Conservation (phyloP, 2,113 vertebrate species). For the Tenrec ecaudatus region DNA sequence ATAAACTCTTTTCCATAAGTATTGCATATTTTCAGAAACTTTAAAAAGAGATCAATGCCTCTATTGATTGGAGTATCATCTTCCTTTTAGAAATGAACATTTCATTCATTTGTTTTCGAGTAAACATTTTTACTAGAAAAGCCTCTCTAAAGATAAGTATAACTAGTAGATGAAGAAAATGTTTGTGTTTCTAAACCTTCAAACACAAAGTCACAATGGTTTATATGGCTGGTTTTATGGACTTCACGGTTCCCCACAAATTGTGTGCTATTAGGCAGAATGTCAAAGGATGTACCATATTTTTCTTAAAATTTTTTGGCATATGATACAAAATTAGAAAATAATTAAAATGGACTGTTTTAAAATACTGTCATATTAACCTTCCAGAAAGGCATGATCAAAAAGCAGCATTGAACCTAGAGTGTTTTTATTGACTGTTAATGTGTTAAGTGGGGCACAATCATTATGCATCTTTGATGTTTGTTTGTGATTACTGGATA, state of each 20-base stretch:
- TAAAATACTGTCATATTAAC: conserved; percentile 67
- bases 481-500: background rate
- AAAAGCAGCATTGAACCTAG: conserved; percentile 62
- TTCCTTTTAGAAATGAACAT: conserved; percentile 42
- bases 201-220: conserved; percentile 52
- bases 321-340: conserved; percentile 67
- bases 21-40: conserved; percentile 25
- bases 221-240: conserved; percentile 9
- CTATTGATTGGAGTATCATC: background rate
- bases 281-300: background rate
- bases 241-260: background rate
- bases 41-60: conserved; percentile 30
- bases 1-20: conserved; percentile 15
- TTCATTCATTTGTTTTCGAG: conserved; percentile 8
- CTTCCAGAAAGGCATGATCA: conserved; percentile 59
- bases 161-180: background rate
- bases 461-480: background rate
- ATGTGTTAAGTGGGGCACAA: conserved; percentile 33
- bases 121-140: conserved; percentile 42
- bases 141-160: conserved; percentile 46
- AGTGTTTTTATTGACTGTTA: conserved; percentile 55
- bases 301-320: conserved; percentile 65
- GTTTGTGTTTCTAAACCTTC: conserved; percentile 40
- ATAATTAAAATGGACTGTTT: conserved; percentile 6
- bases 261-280: background rate